phyloP scores from a whole-genome alignment of 2,797 vertebrate genomes.

The Atherinosoma microstoma region DNA sequence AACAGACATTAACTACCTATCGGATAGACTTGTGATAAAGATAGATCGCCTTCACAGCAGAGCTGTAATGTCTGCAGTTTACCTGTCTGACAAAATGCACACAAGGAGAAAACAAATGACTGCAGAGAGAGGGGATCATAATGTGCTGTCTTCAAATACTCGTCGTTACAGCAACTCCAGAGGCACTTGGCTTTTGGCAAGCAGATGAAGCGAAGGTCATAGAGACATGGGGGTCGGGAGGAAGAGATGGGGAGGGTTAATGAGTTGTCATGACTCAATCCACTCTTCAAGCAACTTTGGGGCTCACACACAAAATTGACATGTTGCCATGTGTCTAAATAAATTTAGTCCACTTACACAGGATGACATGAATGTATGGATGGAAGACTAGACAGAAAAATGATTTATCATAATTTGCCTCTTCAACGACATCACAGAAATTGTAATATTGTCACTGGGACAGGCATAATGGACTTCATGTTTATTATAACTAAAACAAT shows the following conservation, averaged over 20 bases:
- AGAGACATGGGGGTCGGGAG: slow-evolving; percentile 44
- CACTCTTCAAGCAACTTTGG: slow-evolving; percentile 44
- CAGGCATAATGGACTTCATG: background rate
- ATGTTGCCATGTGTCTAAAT: slow-evolving; percentile 27
- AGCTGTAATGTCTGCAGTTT: slow-evolving; percentile 58
- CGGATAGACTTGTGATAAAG: slow-evolving; percentile 40
- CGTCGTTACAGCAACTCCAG: slow-evolving; percentile 41
- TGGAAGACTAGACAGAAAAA: background rate
- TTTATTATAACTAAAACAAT: background rate
- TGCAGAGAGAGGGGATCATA: slow-evolving; percentile 51
- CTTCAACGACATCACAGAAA: too few relatives aligned
- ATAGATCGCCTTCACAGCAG: slow-evolving; percentile 24
- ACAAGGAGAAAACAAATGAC: slow-evolving; percentile 66
- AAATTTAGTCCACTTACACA: slow-evolving; percentile 21
- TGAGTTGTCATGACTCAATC: slow-evolving; percentile 60
- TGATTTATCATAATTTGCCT: background rate
- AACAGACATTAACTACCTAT: slow-evolving; percentile 35
- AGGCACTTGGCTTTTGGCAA: slow-evolving; percentile 58
- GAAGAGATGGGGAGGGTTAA: slow-evolving; percentile 55
- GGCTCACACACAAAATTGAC: slow-evolving; percentile 44
- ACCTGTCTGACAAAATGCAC: slow-evolving; percentile 53
- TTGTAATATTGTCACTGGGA: background rate
- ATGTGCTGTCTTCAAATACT: slow-evolving; percentile 53
- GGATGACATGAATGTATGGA: background rate
- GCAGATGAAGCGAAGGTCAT: slow-evolving; percentile 60